These are phyloP conservation scores for Narcine bancroftii DNA, from an alignment of 2,113 vertebrate genomes.

Conservation along the genomic window DNA sequence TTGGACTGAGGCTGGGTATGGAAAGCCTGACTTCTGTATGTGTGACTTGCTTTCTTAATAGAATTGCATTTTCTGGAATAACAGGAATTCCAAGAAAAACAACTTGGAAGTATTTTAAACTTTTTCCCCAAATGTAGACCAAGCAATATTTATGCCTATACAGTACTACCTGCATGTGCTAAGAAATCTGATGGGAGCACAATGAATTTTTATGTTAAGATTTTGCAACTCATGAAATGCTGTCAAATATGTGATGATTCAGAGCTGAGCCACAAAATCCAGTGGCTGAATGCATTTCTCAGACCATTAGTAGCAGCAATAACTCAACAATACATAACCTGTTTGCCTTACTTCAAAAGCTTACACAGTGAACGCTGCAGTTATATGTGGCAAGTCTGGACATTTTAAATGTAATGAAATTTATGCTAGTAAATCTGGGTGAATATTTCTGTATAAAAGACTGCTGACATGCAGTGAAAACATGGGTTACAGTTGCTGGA, in stretches of 20 bases:
- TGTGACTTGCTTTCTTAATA: background rate
- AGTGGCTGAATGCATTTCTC: slow-evolving; percentile 5
- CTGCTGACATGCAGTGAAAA: slow-evolving; percentile 11
- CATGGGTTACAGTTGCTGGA: slow-evolving; percentile 29
- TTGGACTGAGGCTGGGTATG: background rate
- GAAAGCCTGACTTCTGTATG: background rate
- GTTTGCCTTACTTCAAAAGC: slow-evolving; percentile 35
- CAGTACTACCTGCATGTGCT: slow-evolving; percentile 31
- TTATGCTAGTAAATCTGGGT: slow-evolving; percentile 9
- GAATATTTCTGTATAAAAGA: background rate
- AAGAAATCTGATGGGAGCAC: slow-evolving; percentile 2
- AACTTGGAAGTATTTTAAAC: slow-evolving; percentile 12
- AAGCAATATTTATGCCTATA: slow-evolving; percentile 32
- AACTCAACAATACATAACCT: slow-evolving; percentile 8
- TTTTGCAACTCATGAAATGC: background rate
- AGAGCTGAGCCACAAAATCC: background rate
- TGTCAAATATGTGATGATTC: slow-evolving; percentile 6
- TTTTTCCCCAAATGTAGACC: slow-evolving; percentile 25
- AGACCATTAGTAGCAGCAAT: slow-evolving; percentile 29
- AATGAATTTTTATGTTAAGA: slow-evolving; percentile 12
- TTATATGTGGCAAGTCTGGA: slow-evolving; percentile 35
- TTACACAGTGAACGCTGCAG: slow-evolving; percentile 27
- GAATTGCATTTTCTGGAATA: slow-evolving; percentile 16
- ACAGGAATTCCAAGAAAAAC: slow-evolving; percentile 15
- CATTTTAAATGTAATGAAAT: slow-evolving; percentile 12